A percentile compares a stretch with the other conserved stretches of the same genome.
phyloP scores from a whole-genome alignment of 2,113 vertebrate genomes.

The Dissostichus mawsoni region DNA sequence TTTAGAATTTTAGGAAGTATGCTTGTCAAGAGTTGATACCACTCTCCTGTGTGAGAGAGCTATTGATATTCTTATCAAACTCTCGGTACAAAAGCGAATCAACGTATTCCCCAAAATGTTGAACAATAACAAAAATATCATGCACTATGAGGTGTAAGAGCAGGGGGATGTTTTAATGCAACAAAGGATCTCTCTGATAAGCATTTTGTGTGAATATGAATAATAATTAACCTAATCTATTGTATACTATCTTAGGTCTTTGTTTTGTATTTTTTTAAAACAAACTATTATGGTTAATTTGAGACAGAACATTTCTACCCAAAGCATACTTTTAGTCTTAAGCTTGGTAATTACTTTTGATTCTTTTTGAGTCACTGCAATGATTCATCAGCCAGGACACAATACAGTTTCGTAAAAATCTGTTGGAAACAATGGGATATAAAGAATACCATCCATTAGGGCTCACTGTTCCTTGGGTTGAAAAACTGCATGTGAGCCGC shows the following conservation, averaged over 20 bases:
- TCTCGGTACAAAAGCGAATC: background rate
- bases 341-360: no score
- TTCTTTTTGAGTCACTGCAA: background rate
- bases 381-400: background rate
- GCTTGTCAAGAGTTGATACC: background rate
- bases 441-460: constrained; percentile 39
- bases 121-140: background rate
- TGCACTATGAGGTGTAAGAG: background rate
- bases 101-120: background rate
- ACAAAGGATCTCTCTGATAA: constrained; percentile 1
- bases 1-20: background rate
- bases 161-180: constrained; percentile 8
- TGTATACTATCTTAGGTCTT: background rate
- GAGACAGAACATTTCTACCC: background rate
- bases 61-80: background rate
- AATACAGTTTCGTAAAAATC: constrained; percentile 33
- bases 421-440: constrained; percentile 28
- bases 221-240: background rate
- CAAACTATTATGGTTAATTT: background rate
- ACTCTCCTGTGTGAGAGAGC: background rate
- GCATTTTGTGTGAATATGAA: constrained; percentile 1
- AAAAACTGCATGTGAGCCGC: constrained; percentile 57
- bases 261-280: background rate
- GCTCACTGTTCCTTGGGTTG: constrained; percentile 24
- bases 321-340: background rate